Conservation (phyloP, 2,888 invertebrate species). For the Apodemia zela region DNA sequence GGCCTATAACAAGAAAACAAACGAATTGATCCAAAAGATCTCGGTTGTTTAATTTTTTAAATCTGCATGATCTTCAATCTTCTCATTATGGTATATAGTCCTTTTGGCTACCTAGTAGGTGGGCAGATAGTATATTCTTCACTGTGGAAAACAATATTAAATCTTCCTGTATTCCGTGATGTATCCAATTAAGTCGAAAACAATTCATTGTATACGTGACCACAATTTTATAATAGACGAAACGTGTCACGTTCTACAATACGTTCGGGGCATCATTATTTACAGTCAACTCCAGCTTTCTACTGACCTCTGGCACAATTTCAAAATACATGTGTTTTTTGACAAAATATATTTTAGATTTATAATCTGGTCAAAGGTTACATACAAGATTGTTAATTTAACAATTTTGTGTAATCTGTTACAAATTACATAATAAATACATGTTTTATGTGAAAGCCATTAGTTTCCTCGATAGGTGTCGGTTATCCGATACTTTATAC, state of each 20-base stretch:
- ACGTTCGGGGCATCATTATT: slow-evolving; percentile 33
- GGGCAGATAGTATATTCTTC: neutral
- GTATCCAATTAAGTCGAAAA: slow-evolving; percentile 31
- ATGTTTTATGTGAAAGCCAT: slow-evolving; percentile 9
- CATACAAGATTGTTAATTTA: slow-evolving; percentile 22
- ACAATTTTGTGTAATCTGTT: slow-evolving; percentile 32
- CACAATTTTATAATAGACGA: slow-evolving; percentile 29
- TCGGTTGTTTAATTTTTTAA: no score
- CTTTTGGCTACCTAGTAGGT: no score
- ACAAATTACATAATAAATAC: slow-evolving; percentile 28
- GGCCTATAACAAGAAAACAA: no score
- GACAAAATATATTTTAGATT: slow-evolving; percentile 51
- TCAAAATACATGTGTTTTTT: slow-evolving; percentile 49
- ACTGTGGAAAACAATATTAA: neutral
- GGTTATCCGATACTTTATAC: neutral
- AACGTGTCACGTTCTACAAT: slow-evolving; percentile 34
- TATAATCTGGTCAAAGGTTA: slow-evolving; percentile 54
- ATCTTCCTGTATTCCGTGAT: slow-evolving; percentile 5
- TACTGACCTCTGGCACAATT: slow-evolving; percentile 70
- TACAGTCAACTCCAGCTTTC: slow-evolving; percentile 52
- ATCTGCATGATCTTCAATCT: no score
- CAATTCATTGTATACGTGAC: slow-evolving; percentile 33
- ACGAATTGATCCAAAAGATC: no score
- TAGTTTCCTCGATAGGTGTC: neutral
- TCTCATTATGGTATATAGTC: no score